Percentiles rank a stretch among this genome's conserved stretches.
Conservation (phyloP, 1,140 invertebrate genomes). For the Drosophila ficusphila region DNA sequence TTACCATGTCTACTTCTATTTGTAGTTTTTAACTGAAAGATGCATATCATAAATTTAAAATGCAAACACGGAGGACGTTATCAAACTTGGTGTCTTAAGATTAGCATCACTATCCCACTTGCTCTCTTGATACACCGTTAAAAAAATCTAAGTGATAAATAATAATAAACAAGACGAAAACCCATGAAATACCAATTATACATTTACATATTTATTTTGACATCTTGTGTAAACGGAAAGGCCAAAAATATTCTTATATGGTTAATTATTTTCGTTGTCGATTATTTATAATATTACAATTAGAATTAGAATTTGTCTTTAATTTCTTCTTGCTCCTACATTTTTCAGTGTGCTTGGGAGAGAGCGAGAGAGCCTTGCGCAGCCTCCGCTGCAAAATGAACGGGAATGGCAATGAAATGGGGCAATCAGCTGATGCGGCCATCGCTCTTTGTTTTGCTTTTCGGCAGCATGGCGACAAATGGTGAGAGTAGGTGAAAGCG, state of each 20-base stretch:
- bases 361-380: constrained; percentile 29
- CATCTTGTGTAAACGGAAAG: too few species aligned
- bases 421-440: constrained; percentile 54
- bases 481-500: constrained; percentile 13
- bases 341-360: constrained; percentile 12
- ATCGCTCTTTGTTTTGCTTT: constrained; percentile 60
- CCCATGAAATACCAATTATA: too few species aligned
- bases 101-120: constrained; percentile 9
- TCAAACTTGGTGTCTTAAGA: constrained; percentile 24
- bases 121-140: background rate
- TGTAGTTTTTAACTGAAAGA: constrained; percentile 31
- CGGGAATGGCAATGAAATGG: constrained; percentile 36
- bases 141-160: background rate
- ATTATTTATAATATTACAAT: too few species aligned
- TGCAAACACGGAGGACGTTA: constrained; percentile 31
- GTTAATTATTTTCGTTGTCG: too few species aligned
- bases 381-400: constrained; percentile 43
- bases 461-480: constrained; percentile 26
- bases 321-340: too few species aligned
- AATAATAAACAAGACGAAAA: too few species aligned
- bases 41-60: constrained; percentile 44
- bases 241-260: too few species aligned
- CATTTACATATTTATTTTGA: too few species aligned
- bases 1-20: background rate
- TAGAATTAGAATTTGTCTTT: too few species aligned